A percentile compares a stretch with the other conserved stretches of the same genome.
These are phyloP conservation scores for Luperina testacea DNA, from an alignment of 2,888 invertebrate genomes.

Conservation along the genomic window DNA sequence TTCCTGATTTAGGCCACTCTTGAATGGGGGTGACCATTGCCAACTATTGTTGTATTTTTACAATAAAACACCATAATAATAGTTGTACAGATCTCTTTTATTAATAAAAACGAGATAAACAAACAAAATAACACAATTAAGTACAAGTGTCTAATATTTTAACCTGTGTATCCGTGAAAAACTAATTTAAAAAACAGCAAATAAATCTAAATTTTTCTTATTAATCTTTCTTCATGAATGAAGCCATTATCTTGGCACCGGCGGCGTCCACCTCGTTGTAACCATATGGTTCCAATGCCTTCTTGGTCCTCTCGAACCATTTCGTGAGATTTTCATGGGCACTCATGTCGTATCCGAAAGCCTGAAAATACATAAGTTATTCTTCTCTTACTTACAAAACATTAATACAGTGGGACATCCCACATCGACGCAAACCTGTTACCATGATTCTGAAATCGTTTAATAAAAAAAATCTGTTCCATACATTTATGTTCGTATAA, in stretches of 20 bases:
- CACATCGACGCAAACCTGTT: too few species aligned
- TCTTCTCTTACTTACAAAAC: not conserved
- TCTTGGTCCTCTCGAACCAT: conserved; percentile 93
- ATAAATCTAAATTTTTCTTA: not conserved
- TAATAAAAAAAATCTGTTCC: too few species aligned
- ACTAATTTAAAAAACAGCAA: conserved; percentile 8
- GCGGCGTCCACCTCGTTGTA: conserved; percentile 92
- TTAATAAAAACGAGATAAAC: conserved; percentile 2
- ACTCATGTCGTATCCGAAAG: conserved; percentile 88
- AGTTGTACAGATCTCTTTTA: conserved; percentile 25
- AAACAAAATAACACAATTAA: conserved; percentile 24
- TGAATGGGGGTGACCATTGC: not conserved
- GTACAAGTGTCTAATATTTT: conserved; percentile 17
- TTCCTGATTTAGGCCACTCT: too few species aligned
- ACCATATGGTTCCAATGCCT: conserved; percentile 91
- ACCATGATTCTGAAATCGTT: too few species aligned
- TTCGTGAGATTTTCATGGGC: conserved; percentile 89
- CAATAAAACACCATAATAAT: conserved; percentile 25
- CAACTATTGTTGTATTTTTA: not conserved
- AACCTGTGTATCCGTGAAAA: conserved; percentile 46
- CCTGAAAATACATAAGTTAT: conserved; percentile 78
- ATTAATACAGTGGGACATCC: not conserved
- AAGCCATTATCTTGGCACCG: conserved; percentile 90
- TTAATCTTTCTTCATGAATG: conserved; percentile 85
- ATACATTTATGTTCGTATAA: too few species aligned